Evolutionary conservation across 2,888 invertebrate genomes (phyloP), one percentile per base, ranked within the genome.

Genomic region (Erebia palarica): DNA sequence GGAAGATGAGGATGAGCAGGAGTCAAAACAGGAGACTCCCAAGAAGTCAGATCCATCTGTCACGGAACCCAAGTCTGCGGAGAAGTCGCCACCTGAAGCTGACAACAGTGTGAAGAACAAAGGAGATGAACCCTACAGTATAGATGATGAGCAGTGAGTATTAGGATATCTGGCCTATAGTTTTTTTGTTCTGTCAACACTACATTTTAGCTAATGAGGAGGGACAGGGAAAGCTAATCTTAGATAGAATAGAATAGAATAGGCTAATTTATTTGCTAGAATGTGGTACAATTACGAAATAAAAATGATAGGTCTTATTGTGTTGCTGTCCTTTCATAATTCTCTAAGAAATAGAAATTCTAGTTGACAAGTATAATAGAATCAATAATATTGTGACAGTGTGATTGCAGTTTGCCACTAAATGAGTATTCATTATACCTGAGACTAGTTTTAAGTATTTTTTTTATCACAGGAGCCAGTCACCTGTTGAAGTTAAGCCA

Each of bases 61-160:
- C 7, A 72, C 55, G 7, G 8, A 66, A 13, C 16, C 7, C 9
- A 18, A 16, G 42, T 18, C 18, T 11, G 44, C 0, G 7, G 14
- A 59, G 18, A 67, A 42, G 42, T 0, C 57, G 13, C 8, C 0
- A 27, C 27, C 49, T 10, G n/a, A 36, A 27, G 27, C 51, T 51
- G 44, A 16, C 1, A 53, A 53, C n/a, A 16, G 18, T 60, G 63
- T 18, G 9, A 64, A 58, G 18, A 67, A 64, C 49, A 67, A 64
- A 27, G 65, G 71, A 47, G 73, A 78, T 57, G 81, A 83, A 5
- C 71, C 79, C 2, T 81, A 82, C 70, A 76, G 74, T 49, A 78
- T 81, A 73, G 84, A 85, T 70, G 84, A 83, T 72, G 82, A 81
- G 0, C 79, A 78, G 85, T 85, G 49, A 80, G 81, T 79, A 49